Base-by-base conservation (phyloP, 2,113 vertebrate genomes). In the Notiomystis cincta region DNA sequence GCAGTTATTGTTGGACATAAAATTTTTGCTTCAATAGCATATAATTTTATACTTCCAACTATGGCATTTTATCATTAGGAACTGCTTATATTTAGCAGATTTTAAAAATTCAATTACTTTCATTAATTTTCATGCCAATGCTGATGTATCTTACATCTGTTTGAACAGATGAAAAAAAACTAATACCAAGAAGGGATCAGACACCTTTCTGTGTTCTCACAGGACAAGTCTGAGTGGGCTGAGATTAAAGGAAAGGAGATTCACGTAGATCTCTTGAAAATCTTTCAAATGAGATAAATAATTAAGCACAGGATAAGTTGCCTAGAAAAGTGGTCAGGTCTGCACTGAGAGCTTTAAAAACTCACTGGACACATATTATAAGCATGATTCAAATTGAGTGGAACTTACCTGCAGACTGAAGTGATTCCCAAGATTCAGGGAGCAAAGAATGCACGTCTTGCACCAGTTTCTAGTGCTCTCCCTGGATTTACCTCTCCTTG, bases 281-380 rank as follows among this genome's bases (percentile, higher is more conserved):
- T 51, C 24, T 72, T 91, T 85, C 72, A 65, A 48, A 85, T n/a
- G 15, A 48, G n/a, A 44, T 44, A 15, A 73, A 42, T 81, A 87
- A 82, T 71, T 60, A 81, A 65, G 62, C 42, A 47, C 4, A 3
- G 4, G 11, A 13, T 44, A 12, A 67, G 27, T 54, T 58, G 13
- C 22, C 24, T 76, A 44, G 30, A 79, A 33, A 85, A 91, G 12
- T 45, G 42, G 12, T 84, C 64, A 87, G 16, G 2, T 71, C 42
- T 87, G 25, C 19, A 21, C 25, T 30, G 42, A 87, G 7, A 27
- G 8, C 13, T 75, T 82, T 71, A 56, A 73, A 71, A 96, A 35
- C 20, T 50, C 21, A 4, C 3, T 18, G 7, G n/a, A 21, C 3
- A 1, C 2, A 0, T 61, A 12, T 57, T 10, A 6, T 37, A 72